Conservation (phyloP, 2,113 vertebrate genomes). For the Numida meleagris region DNA sequence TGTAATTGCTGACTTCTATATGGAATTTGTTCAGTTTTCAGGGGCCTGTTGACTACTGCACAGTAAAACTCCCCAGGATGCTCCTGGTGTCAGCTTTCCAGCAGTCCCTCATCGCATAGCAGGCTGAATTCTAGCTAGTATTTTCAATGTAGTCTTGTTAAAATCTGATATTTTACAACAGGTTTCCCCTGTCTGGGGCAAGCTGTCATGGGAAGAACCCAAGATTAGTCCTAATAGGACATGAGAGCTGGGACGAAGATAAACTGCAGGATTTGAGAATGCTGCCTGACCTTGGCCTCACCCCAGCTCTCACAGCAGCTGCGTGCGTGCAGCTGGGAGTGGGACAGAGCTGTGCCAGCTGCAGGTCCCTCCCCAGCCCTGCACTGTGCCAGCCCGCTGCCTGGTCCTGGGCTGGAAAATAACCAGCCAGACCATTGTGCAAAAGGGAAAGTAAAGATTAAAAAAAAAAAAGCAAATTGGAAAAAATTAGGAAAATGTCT, state of each 20-base stretch:
- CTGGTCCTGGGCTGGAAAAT: neutral
- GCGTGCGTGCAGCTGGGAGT: neutral
- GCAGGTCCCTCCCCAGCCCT: neutral
- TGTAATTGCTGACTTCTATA: neutral
- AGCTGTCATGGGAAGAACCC: constrained; percentile 40
- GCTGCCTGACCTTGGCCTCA: constrained; percentile 29
- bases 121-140: neutral
- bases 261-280: constrained; percentile 8
- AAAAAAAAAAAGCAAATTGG: neutral
- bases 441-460: neutral
- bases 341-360: neutral
- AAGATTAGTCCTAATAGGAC: constrained; percentile 6
- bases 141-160: neutral
- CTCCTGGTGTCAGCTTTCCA: rapidly evolving
- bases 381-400: neutral
- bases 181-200: constrained; percentile 1
- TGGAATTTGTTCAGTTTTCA: neutral
- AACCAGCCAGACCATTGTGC: neutral
- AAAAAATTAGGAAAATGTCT: neutral
- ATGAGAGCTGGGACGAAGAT: constrained; percentile 24
- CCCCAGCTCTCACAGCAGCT: constrained; percentile 35
- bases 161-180: constrained; percentile 48
- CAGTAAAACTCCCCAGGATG: neutral
- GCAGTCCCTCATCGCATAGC: neutral
- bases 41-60: neutral